Percentiles rank a stretch among this genome's conserved stretches.
phyloP scores from a whole-genome alignment of 2,113 vertebrate species.

The Xenus cinereus region DNA sequence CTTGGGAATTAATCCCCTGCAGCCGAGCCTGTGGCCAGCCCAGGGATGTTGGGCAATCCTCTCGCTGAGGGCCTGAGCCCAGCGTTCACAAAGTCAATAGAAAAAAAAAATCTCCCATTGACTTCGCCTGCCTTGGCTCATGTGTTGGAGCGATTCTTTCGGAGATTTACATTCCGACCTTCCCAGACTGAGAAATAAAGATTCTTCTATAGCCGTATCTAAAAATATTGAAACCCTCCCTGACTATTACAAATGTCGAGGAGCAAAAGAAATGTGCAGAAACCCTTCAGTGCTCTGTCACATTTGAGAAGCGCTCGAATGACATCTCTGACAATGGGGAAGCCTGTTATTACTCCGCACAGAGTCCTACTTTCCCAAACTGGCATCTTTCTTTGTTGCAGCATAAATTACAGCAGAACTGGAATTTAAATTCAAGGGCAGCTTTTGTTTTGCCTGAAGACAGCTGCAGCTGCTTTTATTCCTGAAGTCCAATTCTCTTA shows the following conservation, averaged over 20 bases:
- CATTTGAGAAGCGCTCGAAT: not conserved
- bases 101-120: not conserved
- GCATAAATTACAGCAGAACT: constrained; percentile 46
- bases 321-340: constrained; percentile 49
- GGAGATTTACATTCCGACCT: not conserved
- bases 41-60: not conserved
- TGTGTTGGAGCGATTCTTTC: not conserved
- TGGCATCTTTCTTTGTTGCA: constrained; percentile 37
- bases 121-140: not conserved
- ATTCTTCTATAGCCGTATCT: not conserved
- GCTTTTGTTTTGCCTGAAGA: constrained; percentile 66
- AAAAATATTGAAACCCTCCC: constrained; percentile 25
- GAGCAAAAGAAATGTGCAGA: not conserved
- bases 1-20: not conserved
- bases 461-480: constrained; percentile 57
- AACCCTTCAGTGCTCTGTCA: not conserved
- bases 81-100: not conserved
- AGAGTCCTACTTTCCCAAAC: constrained; percentile 59
- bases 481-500: constrained; percentile 47
- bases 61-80: not conserved
- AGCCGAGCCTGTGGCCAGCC: not conserved
- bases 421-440: constrained; percentile 54
- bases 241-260: not conserved
- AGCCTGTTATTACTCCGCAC: constrained; percentile 54
- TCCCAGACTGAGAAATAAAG: not conserved